Conservation (phyloP, 2,113 vertebrate species). For the Herpetotheres cachinnans region DNA sequence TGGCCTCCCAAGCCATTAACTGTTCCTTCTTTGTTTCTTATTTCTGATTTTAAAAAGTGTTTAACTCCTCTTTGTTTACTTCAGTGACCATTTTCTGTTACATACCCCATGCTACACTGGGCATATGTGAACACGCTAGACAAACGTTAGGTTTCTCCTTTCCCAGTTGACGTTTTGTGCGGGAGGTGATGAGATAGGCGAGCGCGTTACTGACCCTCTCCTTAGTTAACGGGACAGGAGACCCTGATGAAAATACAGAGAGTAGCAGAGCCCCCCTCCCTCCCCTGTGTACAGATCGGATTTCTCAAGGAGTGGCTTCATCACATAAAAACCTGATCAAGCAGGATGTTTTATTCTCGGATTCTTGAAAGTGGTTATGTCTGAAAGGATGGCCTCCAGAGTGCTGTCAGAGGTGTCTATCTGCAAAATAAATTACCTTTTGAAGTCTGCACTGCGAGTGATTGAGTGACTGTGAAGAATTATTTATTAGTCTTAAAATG, state of each 20-base stretch:
- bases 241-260: neutral
- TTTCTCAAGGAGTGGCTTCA: neutral
- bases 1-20: neutral
- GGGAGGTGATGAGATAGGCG: neutral
- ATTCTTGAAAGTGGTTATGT: neutral
- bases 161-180: neutral
- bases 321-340: neutral
- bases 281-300: neutral
- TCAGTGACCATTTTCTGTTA: neutral
- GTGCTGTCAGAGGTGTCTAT: slow-evolving; percentile 13
- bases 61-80: neutral
- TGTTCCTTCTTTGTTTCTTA: neutral
- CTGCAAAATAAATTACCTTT: slow-evolving; percentile 50
- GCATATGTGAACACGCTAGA: neutral
- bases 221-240: neutral
- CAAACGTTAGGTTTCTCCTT: neutral
- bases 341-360: neutral
- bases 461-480: slow-evolving; percentile 40
- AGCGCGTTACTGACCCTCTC: fast-evolving
- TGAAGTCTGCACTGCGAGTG: slow-evolving; percentile 16
- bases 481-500: slow-evolving; percentile 56
- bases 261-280: neutral
- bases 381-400: neutral
- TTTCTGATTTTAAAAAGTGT: neutral
- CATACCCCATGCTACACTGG: neutral